Conservation (phyloP, 2,113 vertebrate genomes). For the Hippopotamus amphibius region DNA sequence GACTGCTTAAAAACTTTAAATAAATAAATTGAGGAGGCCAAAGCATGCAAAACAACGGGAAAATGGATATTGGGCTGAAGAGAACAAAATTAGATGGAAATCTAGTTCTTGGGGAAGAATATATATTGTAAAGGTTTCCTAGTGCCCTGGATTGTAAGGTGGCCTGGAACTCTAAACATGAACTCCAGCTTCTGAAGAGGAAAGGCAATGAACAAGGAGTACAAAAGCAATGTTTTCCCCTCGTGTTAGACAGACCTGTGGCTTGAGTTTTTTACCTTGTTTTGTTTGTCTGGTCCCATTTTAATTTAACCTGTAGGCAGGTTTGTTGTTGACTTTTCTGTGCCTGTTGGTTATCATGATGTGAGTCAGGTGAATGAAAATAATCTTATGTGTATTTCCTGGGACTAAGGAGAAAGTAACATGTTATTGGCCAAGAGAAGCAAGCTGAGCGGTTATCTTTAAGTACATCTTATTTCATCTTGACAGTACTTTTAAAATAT, state of each 20-base stretch:
- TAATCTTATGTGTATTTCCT: not conserved
- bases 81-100: constrained; percentile 33
- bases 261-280: not conserved
- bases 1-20: constrained; percentile 11
- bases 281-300: not conserved
- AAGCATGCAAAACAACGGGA: constrained; percentile 17
- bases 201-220: not conserved
- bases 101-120: not conserved
- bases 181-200: not conserved
- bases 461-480: not conserved
- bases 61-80: not conserved
- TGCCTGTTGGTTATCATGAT: not conserved
- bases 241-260: not conserved
- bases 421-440: not conserved
- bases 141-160: not conserved
- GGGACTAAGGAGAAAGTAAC: not conserved
- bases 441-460: not conserved
- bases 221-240: not conserved
- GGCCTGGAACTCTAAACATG: not conserved
- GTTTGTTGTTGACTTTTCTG: not conserved
- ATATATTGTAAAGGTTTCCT: not conserved
- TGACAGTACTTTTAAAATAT: not conserved
- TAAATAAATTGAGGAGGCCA: not conserved
- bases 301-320: not conserved
- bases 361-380: not conserved